phyloP scores from a whole-genome alignment of 2,797 vertebrate genomes.

The Channallabes apus region DNA sequence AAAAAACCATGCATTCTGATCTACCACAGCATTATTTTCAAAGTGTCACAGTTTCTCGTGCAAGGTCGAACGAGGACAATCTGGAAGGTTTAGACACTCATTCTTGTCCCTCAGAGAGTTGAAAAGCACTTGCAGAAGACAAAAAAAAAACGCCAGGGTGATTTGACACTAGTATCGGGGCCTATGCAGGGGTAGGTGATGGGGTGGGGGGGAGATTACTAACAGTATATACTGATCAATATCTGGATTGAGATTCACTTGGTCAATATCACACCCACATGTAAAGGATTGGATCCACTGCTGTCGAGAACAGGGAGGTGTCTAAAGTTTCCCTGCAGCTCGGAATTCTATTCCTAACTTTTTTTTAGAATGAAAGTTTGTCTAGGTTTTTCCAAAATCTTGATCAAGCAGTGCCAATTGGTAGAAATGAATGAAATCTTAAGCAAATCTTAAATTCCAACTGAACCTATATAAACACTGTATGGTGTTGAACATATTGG shows the following conservation, averaged over 20 bases:
- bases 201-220: conserved; percentile 66
- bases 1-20: background rate
- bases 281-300: conserved; percentile 63
- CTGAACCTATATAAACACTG: too few species aligned
- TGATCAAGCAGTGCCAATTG: background rate
- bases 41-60: background rate
- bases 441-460: too few species aligned
- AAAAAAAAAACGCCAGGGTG: conserved; percentile 49
- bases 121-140: conserved; percentile 43
- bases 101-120: background rate
- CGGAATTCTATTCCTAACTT: conserved; percentile 53
- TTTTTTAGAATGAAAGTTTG: background rate
- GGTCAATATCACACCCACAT: conserved; percentile 47
- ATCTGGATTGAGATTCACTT: conserved; percentile 69
- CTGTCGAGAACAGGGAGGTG: conserved; percentile 55
- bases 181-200: conserved; percentile 54
- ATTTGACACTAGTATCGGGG: conserved; percentile 67
- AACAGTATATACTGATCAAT: conserved; percentile 73
- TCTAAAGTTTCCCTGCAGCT: conserved; percentile 61
- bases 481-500: too few species aligned
- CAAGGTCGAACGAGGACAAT: conserved; percentile 34
- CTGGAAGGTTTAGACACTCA: background rate
- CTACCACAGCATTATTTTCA: background rate
- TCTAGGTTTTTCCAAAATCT: background rate
- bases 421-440: background rate